phyloP scores from a whole-genome alignment of 2,113 vertebrate species.

The Myiozetetes cayanensis region DNA sequence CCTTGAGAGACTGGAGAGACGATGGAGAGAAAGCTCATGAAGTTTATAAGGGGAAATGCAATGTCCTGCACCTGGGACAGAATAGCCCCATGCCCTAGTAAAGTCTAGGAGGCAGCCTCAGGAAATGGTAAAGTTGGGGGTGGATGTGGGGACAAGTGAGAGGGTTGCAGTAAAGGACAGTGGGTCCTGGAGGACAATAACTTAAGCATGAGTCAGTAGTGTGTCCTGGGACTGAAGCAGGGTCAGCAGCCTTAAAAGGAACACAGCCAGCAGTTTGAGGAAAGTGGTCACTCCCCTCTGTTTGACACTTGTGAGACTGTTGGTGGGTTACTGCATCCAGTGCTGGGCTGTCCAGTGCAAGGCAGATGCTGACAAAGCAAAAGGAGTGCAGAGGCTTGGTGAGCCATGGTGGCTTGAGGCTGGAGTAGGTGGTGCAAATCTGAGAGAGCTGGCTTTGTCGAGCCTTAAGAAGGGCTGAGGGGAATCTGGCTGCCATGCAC shows the following conservation, averaged over 20 bases:
- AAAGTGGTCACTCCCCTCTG: not conserved
- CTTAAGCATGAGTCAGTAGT: not conserved
- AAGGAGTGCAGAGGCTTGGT: not conserved
- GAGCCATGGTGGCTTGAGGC: accelerated
- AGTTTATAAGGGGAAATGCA: not conserved
- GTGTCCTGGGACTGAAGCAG: not conserved
- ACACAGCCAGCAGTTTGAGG: not conserved
- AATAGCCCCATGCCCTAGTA: not conserved
- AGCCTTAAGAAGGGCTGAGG: not conserved
- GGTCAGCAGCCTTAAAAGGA: not conserved
- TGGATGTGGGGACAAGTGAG: too few species aligned
- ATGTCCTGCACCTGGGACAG: not conserved
- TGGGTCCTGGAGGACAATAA: not conserved
- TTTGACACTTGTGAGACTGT: not conserved
- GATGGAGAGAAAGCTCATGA: not conserved
- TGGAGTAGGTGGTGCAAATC: not conserved
- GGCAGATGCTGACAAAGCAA: not conserved
- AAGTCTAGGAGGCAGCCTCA: not conserved
- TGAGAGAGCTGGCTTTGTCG: not conserved
- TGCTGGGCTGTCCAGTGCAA: not conserved
- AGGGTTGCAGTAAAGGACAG: not conserved
- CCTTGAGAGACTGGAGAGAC: not conserved
- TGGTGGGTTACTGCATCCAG: not conserved
- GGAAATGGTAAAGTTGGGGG: not conserved
- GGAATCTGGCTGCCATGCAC: accelerated